Conservation (phyloP, 2,888 invertebrate genomes). For the Falcaria lacertinaria region DNA sequence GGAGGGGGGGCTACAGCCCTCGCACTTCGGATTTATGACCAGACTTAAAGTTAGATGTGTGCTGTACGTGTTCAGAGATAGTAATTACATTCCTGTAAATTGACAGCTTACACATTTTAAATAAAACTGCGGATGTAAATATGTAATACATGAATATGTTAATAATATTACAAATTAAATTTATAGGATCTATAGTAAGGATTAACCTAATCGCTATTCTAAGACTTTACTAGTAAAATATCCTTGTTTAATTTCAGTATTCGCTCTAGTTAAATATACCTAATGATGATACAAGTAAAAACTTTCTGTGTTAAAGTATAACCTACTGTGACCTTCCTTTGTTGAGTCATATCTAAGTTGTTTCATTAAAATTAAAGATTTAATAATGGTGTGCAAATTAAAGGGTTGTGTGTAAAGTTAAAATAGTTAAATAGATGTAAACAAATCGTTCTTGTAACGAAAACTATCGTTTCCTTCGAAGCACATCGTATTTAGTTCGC, state of each 20-base stretch:
- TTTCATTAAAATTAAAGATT: constrained; percentile 52
- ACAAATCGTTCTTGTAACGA: constrained; percentile 57
- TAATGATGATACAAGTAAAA: constrained; percentile 41
- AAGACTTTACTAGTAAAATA: constrained; percentile 64
- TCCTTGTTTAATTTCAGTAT: constrained; percentile 72
- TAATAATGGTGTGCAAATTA: constrained; percentile 77
- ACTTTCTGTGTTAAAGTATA: constrained; percentile 55
- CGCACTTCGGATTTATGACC: too few species aligned
- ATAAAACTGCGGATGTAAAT: constrained; percentile 66
- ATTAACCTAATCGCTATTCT: constrained; percentile 75
- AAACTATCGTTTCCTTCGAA: constrained; percentile 33
- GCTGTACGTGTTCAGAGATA: constrained; percentile 4
- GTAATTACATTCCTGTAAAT: constrained; percentile 33
- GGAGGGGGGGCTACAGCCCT: too few species aligned
- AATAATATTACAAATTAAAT: constrained; percentile 72
- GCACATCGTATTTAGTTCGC: constrained; percentile 47
- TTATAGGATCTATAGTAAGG: constrained; percentile 71
- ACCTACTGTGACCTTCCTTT: constrained; percentile 40
- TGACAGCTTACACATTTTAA: constrained; percentile 63
- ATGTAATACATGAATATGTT: constrained; percentile 70
- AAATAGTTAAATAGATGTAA: constrained; percentile 74
- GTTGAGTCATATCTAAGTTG: constrained; percentile 47
- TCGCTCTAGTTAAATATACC: constrained; percentile 60
- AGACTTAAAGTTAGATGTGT: too few species aligned
- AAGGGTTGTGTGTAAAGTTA: constrained; percentile 80